These are phyloP conservation scores for Parasteatoda tepidariorum DNA, from an alignment of 1,140 invertebrate species.

Conservation along the genomic window DNA sequence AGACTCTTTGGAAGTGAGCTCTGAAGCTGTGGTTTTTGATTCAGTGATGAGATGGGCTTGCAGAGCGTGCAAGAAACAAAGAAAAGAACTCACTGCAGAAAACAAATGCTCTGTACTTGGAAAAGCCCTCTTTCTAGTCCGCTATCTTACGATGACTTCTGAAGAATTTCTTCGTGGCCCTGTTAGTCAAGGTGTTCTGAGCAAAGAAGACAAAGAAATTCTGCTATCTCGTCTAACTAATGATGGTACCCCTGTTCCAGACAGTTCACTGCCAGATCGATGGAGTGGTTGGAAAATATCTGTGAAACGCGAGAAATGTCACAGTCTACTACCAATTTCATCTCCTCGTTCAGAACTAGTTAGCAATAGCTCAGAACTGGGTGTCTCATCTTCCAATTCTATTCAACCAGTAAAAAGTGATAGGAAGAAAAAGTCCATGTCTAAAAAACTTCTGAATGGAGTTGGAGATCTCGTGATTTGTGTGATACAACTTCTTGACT, in stretches of 20 bases:
- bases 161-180: conserved; percentile 73
- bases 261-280: conserved; percentile 34
- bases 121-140: conserved; percentile 75
- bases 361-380: neutral
- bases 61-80: conserved; percentile 75
- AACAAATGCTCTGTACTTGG: conserved; percentile 75
- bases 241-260: neutral
- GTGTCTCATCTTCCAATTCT: conserved; percentile 39
- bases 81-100: conserved; percentile 73
- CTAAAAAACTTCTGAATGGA: conserved; percentile 62
- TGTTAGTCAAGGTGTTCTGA: conserved; percentile 67
- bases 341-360: conserved; percentile 1
- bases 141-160: conserved; percentile 76
- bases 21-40: conserved; percentile 63
- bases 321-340: neutral
- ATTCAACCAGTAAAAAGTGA: conserved; percentile 19
- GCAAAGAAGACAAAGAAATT: conserved; percentile 66
- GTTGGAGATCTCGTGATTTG: conserved; percentile 62
- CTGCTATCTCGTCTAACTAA: conserved; percentile 63
- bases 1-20: conserved; percentile 66
- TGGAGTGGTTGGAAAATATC: conserved; percentile 47
- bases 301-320: conserved; percentile 14
- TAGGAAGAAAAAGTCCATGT: conserved; percentile 59
- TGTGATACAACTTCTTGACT: conserved; percentile 63
- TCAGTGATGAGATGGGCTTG: conserved; percentile 74